Base-by-base conservation (phyloP, 2,113 vertebrate species). In the Pangasianodon hypophthalmus region DNA sequence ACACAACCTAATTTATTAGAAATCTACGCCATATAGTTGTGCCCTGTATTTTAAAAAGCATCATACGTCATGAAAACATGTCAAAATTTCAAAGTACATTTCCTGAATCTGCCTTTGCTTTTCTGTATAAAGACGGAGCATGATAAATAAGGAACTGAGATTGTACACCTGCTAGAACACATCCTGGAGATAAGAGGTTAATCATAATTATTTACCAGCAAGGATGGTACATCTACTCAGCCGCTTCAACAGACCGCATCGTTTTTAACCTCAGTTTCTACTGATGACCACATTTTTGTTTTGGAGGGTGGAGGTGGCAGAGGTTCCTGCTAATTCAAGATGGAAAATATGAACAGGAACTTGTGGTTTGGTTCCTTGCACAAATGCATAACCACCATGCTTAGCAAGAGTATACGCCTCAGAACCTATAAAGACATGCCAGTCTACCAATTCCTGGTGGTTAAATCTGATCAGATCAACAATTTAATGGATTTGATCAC, bases 121-220 rank as follows among this genome's bases (percentile, higher is more conserved):
- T 50, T 82, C 41, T 83, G 52, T 32, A 21, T 83, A 83, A 13
- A 26, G 32, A 60, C 37, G 5, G n/a, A 58, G 81, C 8, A 24
- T 58, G 32, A 60, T 24, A 83, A 41, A 83, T 50, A 60, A 24
- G 9, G 19, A 84, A 60, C 81, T 80, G 46, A 52, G 24, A n/a
- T 52, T 80, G 26, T 80, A 82, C 80, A 54, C 50, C 80, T 52
- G 48, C 46, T 82, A 32, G n/a, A 82, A 37, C 50, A 82, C 44
- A 50, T 86, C 46, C 60, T 50, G 44, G 16, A 69, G 60, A 46
- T 48, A 52, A 29, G 62, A 32, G 62, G 32, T 50, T 19, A 52
- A 32, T 54, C 80, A 19, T 82, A 37, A 82, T 52, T 32, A 82
- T 82, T 82, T 82, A 82, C 48, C 18, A 32, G 80, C 6, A 82